Percentiles rank a stretch among this genome's conserved stretches.
Conservation (phyloP, 35 echinoderm and acorn worm species). For the Ophiothrix spiculata region DNA sequence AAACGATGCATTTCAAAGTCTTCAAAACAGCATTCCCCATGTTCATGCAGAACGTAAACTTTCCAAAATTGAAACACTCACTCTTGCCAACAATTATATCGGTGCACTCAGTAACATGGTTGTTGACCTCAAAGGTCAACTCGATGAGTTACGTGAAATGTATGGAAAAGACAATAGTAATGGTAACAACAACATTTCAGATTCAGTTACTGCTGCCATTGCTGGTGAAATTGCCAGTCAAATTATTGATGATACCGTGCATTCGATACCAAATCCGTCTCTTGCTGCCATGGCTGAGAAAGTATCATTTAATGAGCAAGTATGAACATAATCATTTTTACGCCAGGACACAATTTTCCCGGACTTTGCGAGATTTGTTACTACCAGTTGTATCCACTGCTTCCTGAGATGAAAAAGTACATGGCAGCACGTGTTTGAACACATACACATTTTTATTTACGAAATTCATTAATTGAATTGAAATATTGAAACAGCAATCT, state of each 20-base stretch:
- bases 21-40: slow-evolving; percentile 95
- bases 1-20: slow-evolving; percentile 93
- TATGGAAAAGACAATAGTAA: slow-evolving; percentile 43
- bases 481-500: too few relatives aligned
- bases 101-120: slow-evolving; percentile 76
- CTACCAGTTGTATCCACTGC: neutral
- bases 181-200: neutral
- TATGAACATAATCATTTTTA: neutral
- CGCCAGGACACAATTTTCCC: neutral
- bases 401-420: neutral
- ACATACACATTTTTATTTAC: too few relatives aligned
- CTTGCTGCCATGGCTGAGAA: neutral
- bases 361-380: slow-evolving; percentile 1
- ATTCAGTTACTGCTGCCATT: neutral
- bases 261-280: neutral
- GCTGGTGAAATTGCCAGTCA: slow-evolving; percentile 1
- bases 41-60: slow-evolving; percentile 86
- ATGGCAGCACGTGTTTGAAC: too few relatives aligned
- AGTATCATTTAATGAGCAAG: neutral
- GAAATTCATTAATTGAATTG: too few relatives aligned
- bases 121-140: slow-evolving; percentile 72
- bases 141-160: slow-evolving; percentile 48
- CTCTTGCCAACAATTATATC: slow-evolving; percentile 94
- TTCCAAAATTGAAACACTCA: slow-evolving; percentile 92
- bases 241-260: neutral